Evolutionary conservation across 2,888 invertebrate species (phyloP), one percentile per base, ranked within the genome.

Genomic region (Leptopterna dolabrata): DNA sequence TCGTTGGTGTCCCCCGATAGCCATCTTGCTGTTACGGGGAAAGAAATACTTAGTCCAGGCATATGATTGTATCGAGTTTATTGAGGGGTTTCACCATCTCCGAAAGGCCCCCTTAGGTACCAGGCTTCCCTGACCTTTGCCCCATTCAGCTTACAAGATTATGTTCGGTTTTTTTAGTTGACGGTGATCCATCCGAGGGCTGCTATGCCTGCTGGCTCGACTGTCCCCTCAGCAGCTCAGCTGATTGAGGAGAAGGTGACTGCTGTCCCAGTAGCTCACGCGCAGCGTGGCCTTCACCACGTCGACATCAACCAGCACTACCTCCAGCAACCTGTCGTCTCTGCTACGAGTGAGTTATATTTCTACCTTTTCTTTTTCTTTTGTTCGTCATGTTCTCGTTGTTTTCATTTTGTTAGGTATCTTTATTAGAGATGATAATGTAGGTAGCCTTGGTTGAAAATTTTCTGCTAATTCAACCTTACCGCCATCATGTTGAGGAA

Each of bases 121-220:
- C 6, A 29, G 19, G 7, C 14, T 78, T 27, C 27, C 47, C 27
- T 81, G n/a, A 41, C 16, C 14, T 43, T 71, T 55, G 0, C 36
- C n/a, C n/a, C 41, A 36, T 73, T 13, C 16, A 0, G n/a, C 29
- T 45, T 27, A 43, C 9, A 47, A 27, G n/a, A 45, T 24, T 19
- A 86, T 80, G 13, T 71, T 87, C 16, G 84, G 51, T 81, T 82
- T 30, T 91, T 91, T 0, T 91, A 95, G 95, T 91, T 97, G 90
- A 97, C 97, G 0, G 97, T 98, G 78, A 95, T 97, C 89, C 98
- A 98, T 93, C 97, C 97, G 0, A 95, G 96, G 91, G 93, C 94
- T 16, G 86, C 88, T 19, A 51, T 86, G 19, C 78, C 73, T n/a
- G 71, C 83, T 14, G 83, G 83, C 6, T 76, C 86, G 36, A 82